Evolutionary conservation across 2,888 invertebrate genomes (phyloP), one percentile per base, ranked within the genome.

Genomic region (Nezara viridula): DNA sequence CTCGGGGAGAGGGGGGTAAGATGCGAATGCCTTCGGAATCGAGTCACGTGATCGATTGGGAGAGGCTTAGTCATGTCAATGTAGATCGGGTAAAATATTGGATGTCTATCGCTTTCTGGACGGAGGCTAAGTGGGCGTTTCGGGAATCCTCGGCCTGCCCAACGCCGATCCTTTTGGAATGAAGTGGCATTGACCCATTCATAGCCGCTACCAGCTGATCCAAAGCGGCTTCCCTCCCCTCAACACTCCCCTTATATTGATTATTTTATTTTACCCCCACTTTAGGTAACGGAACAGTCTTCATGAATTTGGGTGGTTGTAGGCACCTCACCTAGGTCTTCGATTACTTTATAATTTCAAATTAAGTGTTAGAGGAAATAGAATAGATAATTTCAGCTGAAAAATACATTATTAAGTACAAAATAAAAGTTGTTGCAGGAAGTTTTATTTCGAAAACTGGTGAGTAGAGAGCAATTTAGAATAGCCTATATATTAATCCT

Each of bases 221-320:
- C 66, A 2, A 7, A 50, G n/a, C 5, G 49, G 50, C 50, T 49
- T 55, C 49, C 86, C 50, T 86, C 86, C 55, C 50, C 86, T 40
- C 49, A 55, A 24, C 86, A 50, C 86, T 86, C 50, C 86, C 50
- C 86, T 55, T 86, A 86, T 86, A 86, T 86, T 86, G 86, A 86
- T 86, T 86, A 55, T 55, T 86, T 86, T 86, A 86, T 86, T 86
- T 86, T 55, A 50, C 86, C 86, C 86, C 55, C 50, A 81, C 81
- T 81, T 81, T 81, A 81, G 81, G 44, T 44, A 81, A 81, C 81
- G 81, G 81, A 44, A 81, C 81, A 81, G 81, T 81, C 81, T 81
- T 81, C 81, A 81, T 40, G 81, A 81, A 81, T 81, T 81, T 81
- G 44, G 81, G 40, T 81, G 81, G 81, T 44, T 44, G 81, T 81